Conservation (phyloP, 2,113 vertebrate species). For the Trichomycterus rosablanca region DNA sequence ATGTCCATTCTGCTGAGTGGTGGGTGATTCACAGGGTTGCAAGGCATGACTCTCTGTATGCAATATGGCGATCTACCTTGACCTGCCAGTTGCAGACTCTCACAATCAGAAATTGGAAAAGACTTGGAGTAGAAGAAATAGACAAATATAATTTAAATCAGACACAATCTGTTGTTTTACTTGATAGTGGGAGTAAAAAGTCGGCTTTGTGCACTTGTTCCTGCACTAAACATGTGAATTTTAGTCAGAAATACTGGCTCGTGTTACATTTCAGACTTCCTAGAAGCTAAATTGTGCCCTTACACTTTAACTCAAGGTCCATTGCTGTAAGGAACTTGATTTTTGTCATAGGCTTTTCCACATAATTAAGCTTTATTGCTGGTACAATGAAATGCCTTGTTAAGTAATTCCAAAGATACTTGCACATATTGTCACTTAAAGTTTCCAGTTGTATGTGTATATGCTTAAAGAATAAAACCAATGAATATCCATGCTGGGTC, state of each 20-base stretch:
- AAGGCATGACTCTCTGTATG: no score
- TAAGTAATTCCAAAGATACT: constrained; percentile 44
- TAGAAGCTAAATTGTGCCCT: constrained; percentile 1
- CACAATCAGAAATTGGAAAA: no score
- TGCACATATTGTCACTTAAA: constrained; percentile 29
- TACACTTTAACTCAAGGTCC: constrained; percentile 7
- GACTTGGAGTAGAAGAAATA: no score
- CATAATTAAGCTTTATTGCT: constrained; percentile 24
- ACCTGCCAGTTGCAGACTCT: no score
- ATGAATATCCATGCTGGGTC: constrained; percentile 23
- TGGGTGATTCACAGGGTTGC: no score
- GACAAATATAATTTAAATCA: no score
- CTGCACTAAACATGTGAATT: no score
- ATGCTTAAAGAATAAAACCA: constrained; percentile 29
- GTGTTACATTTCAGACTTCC: constrained; percentile 10
- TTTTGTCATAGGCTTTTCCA: constrained; percentile 2
- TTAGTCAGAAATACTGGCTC: neutral
- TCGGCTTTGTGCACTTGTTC: no score
- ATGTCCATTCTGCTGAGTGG: no score
- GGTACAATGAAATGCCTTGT: constrained; percentile 37
- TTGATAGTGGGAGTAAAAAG: no score
- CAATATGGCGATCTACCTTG: no score
- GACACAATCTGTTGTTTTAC: no score
- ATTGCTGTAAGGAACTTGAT: constrained; percentile 6
- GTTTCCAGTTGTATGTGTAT: constrained; percentile 33